Percentiles rank a stretch among this genome's conserved stretches.
Evolutionary conservation across 35 echinoderm and acorn worm species (phyloP).

Genomic region (Holothuria glaberrima): DNA sequence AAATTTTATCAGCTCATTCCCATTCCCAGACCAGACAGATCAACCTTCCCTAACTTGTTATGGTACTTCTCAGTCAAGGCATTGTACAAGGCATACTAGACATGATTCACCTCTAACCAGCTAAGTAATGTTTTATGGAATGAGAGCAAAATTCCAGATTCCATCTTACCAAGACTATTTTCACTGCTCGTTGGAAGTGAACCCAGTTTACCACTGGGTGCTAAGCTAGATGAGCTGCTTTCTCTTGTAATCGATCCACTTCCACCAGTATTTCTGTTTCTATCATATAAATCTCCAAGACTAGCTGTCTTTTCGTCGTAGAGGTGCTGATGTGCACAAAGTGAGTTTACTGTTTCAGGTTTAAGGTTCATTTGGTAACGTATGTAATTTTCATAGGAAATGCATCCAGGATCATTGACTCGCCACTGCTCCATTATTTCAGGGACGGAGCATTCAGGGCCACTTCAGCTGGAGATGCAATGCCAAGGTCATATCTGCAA

Average conservation of each 20-base stretch:
- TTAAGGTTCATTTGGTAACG: conserved; percentile 11
- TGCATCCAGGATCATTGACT: conserved; percentile 3
- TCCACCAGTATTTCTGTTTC: conserved; percentile 14
- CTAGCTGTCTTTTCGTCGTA: conserved; percentile 10
- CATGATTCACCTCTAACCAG: no score
- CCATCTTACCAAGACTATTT: conserved; percentile 33
- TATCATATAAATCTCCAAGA: conserved; percentile 32
- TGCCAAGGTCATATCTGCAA: no score
- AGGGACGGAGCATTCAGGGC: neutral
- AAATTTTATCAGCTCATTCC: no score
- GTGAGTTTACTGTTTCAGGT: conserved; percentile 7
- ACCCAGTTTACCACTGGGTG: conserved; percentile 24
- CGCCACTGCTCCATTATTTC: conserved; percentile 38
- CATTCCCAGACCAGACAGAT: no score
- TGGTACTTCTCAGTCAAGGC: no score
- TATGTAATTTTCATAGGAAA: conserved; percentile 23
- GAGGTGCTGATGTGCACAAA: neutral
- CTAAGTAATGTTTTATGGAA: neutral
- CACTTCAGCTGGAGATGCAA: no score
- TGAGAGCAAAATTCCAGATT: neutral
- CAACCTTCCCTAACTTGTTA: no score
- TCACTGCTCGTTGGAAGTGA: conserved; percentile 33
- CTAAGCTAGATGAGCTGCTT: conserved; percentile 48
- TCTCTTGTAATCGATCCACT: conserved; percentile 36
- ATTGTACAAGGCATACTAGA: no score